Base-by-base conservation (phyloP, 1,140 invertebrate species). In the Ylistrum balloti region DNA sequence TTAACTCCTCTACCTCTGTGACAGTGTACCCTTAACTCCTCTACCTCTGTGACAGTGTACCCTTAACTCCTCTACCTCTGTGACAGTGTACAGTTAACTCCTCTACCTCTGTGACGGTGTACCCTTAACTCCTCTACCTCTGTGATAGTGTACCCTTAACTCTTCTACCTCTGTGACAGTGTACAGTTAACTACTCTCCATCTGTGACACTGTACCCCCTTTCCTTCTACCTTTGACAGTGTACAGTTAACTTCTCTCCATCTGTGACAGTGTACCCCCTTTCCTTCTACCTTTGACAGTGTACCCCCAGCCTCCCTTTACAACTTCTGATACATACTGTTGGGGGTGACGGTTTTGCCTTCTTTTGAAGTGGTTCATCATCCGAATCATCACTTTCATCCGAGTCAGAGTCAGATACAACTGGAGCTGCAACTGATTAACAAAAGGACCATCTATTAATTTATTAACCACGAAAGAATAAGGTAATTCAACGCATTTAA, bases 341-440 rank as follows among this genome's bases (percentile, higher is more conserved):
- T 87, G 97, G 96, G 90, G 96, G 96, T 90, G 94, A 93, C 94
- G 97, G 97, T 38, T 92, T 93, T 93, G 92, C 93, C 86, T 93
- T 93, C 32, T 88, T 86, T 85, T 90, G 56, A 15, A 91, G 86
- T 90, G 91, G 88, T 86, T 94, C 94, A 89, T 94, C 94, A 87
- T 92, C 93, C 87, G 93, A 93, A 86, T 91, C 91, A 34, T 93
- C 92, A 10, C 93, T 92, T 34, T 89, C 91, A 17, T 89, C 90
- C 32, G 89, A 88, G 32, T 92, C 90, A 85, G 85, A 85, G 32
- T 92, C 90, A 87, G 85, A 85, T n/a, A 89, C 90, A 17, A 90
- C 91, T 87, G 35, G 28, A 86, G 56, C 41, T 38, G 45, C 86
- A 32, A 90, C 74, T 35, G n/a, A n/a, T n/a, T n/a, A n/a, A 35